These are phyloP conservation scores for Netelia fuscicornis DNA, from an alignment of 2,888 invertebrate genomes.

Conservation along the genomic window DNA sequence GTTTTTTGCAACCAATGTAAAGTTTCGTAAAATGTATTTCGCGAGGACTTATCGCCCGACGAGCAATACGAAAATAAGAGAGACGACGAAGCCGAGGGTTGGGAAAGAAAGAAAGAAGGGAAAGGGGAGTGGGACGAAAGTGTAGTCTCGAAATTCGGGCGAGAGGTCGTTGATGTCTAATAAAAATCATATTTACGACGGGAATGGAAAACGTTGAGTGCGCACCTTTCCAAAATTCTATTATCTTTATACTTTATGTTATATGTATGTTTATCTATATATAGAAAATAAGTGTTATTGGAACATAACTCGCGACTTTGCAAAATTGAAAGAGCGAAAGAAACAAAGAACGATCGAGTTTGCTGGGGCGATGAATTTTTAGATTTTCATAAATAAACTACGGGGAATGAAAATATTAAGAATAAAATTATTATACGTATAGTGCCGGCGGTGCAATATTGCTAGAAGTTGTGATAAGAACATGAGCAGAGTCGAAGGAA, in stretches of 20 bases:
- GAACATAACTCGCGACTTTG: constrained; percentile 5
- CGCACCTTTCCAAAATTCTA: constrained; percentile 36
- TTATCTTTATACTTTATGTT: background rate
- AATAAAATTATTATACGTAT: background rate
- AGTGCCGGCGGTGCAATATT: too few relatives aligned
- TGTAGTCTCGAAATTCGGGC: constrained; percentile 40
- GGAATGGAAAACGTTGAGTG: constrained; percentile 40
- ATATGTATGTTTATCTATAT: constrained; percentile 10
- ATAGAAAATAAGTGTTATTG: constrained; percentile 14
- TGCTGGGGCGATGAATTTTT: constrained; percentile 45
- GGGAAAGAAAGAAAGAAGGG: constrained; percentile 5
- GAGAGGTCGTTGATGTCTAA: constrained; percentile 53
- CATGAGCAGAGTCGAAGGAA: background rate
- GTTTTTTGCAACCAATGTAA: constrained; percentile 10
- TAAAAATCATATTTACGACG: constrained; percentile 61
- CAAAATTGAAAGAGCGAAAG: constrained; percentile 37
- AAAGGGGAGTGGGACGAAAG: too few relatives aligned
- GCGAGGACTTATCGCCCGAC: constrained; percentile 6
- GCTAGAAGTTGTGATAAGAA: background rate
- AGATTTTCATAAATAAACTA: background rate
- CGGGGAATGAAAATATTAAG: background rate
- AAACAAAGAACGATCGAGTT: constrained; percentile 35
- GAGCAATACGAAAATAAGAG: constrained; percentile 9
- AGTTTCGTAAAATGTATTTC: constrained; percentile 36
- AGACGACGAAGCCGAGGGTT: background rate